Evolutionary conservation across 2,888 invertebrate genomes (phyloP), one percentile per base, ranked within the genome.

Genomic region (Diplazon laetatorius): DNA sequence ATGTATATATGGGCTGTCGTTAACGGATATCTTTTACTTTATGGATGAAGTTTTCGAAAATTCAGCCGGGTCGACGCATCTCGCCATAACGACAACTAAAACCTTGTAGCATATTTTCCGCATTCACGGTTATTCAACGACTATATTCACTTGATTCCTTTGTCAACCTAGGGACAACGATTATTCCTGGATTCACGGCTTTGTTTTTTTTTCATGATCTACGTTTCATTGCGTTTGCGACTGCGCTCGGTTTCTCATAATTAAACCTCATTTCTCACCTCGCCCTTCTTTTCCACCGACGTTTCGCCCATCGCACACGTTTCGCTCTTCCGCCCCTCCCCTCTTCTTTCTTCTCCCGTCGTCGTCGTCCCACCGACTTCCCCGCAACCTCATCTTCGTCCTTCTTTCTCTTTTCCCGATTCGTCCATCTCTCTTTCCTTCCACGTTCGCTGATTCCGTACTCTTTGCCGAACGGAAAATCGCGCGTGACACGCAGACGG

Each of bases 401-500:
- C n/a, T n/a, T n/a, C n/a, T n/a, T n/a, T n/a, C n/a, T n/a, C n/a
- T n/a, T n/a, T n/a, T n/a, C n/a, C n/a, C n/a, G n/a, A n/a, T n/a
- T n/a, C n/a, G n/a, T n/a, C n/a, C n/a, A n/a, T n/a, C n/a, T n/a
- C n/a, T n/a, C n/a, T n/a, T n/a, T n/a, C n/a, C 52, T 55, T 44
- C 48, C n/a, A 39, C 16, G 12, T 55, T 50, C 37, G 65, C 52
- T 71, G 48, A 71, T 76, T 70, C 65, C 50, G 66, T 46, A 66
- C 71, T 66, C 66, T 74, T 35, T 59, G 69, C 69, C 80, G 81
- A 84, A 82, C 83, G 79, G 81, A 82, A n/a, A n/a, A 75, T 76
- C 84, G 87, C 86, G 87, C 89, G 89, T 89, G 89, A 88, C 87
- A 84, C 80, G 88, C 88, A 87, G 86, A 83, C 86, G 81, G 83